These are phyloP conservation scores for human DNA, from an alignment of 2,113 vertebrate genomes.

Conservation along the genomic window GRCh38 chr1:71918501-71919000, in stretches of 20 bases:
- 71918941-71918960: background rate
- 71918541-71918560: background rate
- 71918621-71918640: background rate
- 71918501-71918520: conserved; percentile 61
- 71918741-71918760: conserved; percentile 45
- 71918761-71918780: conserved; percentile 27
- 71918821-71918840: conserved; percentile 13
- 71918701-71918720: background rate
- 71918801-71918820: background rate
- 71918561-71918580: conserved; percentile 38
- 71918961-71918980: background rate
- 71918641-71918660: background rate
- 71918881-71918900: conserved; percentile 24
- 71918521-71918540: conserved; percentile 48
- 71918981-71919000: background rate
- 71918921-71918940: background rate
- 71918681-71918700: background rate
- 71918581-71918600: conserved; percentile 48
- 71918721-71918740: background rate
- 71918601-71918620: conserved; percentile 47
- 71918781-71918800: conserved; percentile 26
- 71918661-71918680: background rate
- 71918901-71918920: background rate
- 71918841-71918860: background rate
- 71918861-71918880: conserved; percentile 49